These are phyloP conservation scores for Sialia sialis DNA, from an alignment of 2,113 vertebrate species.

Conservation along the genomic window DNA sequence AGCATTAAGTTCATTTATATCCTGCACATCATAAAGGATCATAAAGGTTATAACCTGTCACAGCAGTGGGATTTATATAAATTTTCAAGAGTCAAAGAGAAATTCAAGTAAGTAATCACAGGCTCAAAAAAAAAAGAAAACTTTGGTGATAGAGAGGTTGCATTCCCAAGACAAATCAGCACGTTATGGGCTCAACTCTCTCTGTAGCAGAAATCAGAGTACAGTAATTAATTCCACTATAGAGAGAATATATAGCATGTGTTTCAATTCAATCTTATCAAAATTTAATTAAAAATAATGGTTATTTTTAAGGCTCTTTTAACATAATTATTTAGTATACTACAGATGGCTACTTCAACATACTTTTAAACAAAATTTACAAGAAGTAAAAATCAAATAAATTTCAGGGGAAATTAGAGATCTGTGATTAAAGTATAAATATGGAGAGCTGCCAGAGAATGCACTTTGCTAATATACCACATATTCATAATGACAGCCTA, in stretches of 20 bases:
- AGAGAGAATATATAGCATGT: slow-evolving; percentile 40
- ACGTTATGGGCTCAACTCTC: background rate
- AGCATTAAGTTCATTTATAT: background rate
- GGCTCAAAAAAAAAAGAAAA: background rate
- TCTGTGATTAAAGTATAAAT: slow-evolving; percentile 62
- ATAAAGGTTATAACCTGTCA: background rate
- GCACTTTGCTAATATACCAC: slow-evolving; percentile 45
- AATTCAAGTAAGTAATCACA: background rate
- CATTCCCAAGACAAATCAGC: slow-evolving; percentile 22
- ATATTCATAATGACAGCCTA: slow-evolving; percentile 25
- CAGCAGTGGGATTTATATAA: slow-evolving; percentile 3
- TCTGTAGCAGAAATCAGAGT: slow-evolving; percentile 36
- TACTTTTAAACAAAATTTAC: slow-evolving; percentile 61
- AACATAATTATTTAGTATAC: slow-evolving; percentile 40
- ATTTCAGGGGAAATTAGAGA: slow-evolving; percentile 50
- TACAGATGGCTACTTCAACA: slow-evolving; percentile 63
- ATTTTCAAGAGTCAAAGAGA: background rate
- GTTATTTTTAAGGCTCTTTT: slow-evolving; percentile 60
- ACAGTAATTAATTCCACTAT: slow-evolving; percentile 12
- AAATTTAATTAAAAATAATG: slow-evolving; percentile 66
- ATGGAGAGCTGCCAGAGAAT: slow-evolving; percentile 53
- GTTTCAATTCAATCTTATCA: slow-evolving; percentile 47
- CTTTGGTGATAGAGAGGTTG: background rate
- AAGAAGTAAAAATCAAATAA: slow-evolving; percentile 65
- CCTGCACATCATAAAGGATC: background rate